Conservation (phyloP, 2,888 invertebrate species). For the Drosophila falleni region DNA sequence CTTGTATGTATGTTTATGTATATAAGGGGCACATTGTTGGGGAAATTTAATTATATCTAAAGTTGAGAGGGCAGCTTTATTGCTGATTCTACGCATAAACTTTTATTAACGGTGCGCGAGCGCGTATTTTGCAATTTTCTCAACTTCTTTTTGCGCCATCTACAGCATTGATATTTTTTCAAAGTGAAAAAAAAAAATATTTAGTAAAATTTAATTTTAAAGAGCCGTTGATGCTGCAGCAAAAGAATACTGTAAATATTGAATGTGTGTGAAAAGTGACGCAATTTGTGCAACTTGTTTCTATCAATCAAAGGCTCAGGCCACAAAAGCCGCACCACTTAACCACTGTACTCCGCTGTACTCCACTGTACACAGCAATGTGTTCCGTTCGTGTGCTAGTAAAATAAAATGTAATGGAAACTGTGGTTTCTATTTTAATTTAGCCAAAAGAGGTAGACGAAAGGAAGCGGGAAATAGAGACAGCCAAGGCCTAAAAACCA, state of each 20-base stretch:
- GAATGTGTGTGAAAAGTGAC: constrained; percentile 27
- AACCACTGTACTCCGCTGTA: neutral
- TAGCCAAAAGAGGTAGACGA: constrained; percentile 19
- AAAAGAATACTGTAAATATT: constrained; percentile 41
- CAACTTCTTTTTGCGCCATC: constrained; percentile 40
- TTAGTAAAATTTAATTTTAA: no score
- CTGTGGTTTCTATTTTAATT: constrained; percentile 76
- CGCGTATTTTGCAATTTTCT: constrained; percentile 56
- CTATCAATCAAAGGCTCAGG: constrained; percentile 68
- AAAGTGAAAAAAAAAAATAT: constrained; percentile 1
- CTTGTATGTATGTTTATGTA: constrained; percentile 18
- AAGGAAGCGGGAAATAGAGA: neutral
- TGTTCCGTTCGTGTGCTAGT: constrained; percentile 18
- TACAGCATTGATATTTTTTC: constrained; percentile 36
- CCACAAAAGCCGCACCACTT: constrained; percentile 62
- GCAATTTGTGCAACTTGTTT: constrained; percentile 67
- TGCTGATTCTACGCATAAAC: constrained; percentile 74
- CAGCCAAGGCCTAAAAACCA: constrained; percentile 40
- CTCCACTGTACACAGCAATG: neutral
- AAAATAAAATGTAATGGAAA: constrained; percentile 66
- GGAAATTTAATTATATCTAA: constrained; percentile 75
- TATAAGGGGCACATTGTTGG: constrained; percentile 49
- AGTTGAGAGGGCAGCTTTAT: constrained; percentile 79
- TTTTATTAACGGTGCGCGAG: constrained; percentile 71
- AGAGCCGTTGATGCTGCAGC: constrained; percentile 8